These are phyloP conservation scores for Acanthosepion lycidas DNA, from an alignment of 2,888 invertebrate species.

Conservation along the genomic window DNA sequence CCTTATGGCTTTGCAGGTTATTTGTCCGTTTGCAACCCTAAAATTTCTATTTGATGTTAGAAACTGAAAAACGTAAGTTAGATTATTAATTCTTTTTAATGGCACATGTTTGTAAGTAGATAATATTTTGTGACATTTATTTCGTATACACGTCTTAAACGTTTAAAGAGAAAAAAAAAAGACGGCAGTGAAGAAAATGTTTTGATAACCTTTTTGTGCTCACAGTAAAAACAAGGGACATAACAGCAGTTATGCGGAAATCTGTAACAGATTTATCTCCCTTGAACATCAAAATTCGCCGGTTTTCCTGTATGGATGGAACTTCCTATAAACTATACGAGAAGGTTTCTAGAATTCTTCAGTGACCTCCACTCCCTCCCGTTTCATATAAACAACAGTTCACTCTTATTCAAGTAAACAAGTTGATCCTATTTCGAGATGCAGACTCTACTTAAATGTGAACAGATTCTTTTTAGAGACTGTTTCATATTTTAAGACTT, in stretches of 20 bases:
- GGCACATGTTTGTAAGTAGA: background rate
- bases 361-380: too few species aligned
- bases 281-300: background rate
- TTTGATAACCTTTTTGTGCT: background rate
- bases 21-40: background rate
- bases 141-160: background rate
- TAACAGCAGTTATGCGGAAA: background rate
- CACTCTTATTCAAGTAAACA: too few species aligned
- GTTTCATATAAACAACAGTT: too few species aligned
- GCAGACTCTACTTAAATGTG: too few species aligned
- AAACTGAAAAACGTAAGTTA: background rate
- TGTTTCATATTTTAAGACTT: too few species aligned
- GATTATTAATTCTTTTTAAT: background rate
- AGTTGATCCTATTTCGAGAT: too few species aligned
- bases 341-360: too few species aligned
- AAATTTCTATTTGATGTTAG: background rate
- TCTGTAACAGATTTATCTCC: background rate
- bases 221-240: background rate
- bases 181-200: background rate
- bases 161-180: background rate
- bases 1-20: background rate
- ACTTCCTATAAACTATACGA: background rate
- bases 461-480: too few species aligned
- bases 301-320: background rate
- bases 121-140: background rate